A percentile compares a stretch with the other conserved stretches of the same genome.
Evolutionary conservation across 2,888 invertebrate species (phyloP).

Genomic region (Hydraecia micacea): DNA sequence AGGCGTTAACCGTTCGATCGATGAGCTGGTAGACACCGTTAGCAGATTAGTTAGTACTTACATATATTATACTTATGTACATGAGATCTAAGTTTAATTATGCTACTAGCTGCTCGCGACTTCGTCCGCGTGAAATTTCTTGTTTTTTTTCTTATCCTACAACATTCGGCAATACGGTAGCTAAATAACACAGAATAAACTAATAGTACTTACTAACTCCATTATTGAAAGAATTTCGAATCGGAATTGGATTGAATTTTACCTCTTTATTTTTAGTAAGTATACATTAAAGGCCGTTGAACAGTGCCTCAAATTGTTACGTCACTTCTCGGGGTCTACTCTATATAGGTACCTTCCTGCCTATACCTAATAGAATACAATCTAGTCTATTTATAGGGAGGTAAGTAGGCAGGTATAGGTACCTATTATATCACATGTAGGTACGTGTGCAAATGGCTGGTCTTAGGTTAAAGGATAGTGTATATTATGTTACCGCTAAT

Average conservation of each 20-base stretch:
- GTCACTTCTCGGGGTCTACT: background rate
- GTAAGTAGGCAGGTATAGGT: background rate
- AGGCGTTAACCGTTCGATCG: conserved; percentile 23
- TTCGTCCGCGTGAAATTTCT: background rate
- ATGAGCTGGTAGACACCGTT: conserved; percentile 2
- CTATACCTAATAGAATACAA: too few species aligned
- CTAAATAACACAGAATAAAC: too few species aligned
- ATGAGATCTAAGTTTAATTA: background rate
- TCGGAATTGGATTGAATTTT: background rate
- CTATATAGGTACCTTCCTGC: too few species aligned
- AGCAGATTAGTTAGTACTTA: conserved; percentile 5
- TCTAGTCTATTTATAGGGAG: background rate
- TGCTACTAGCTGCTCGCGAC: background rate
- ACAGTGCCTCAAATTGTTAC: background rate
- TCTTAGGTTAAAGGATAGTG: too few species aligned
- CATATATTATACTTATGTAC: background rate
- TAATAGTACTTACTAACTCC: too few species aligned
- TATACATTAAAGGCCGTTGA: too few species aligned
- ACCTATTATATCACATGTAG: too few species aligned
- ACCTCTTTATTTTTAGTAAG: background rate
- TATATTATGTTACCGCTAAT: too few species aligned
- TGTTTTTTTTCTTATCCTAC: background rate
- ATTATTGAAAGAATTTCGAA: background rate
- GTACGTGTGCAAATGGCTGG: too few species aligned
- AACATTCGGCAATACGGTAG: background rate